phyloP scores from a whole-genome alignment of 64 coral and sea anemone genomes.

The Actinia tenebrosa region DNA sequence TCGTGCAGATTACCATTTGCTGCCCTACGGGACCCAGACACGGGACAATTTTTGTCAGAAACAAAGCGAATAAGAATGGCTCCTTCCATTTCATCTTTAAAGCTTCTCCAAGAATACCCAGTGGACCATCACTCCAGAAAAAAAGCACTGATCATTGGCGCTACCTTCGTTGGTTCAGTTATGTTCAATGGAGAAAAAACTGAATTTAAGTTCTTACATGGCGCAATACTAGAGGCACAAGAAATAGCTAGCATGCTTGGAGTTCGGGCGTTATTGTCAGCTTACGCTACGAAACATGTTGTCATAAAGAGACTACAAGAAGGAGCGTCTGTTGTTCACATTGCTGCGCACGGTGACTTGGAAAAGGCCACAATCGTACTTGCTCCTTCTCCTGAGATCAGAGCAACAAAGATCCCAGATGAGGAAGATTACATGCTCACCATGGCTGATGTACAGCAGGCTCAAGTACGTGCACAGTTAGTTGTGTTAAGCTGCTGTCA shows the following conservation, averaged over 20 bases:
- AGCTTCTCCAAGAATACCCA: background rate
- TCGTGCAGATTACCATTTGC: slow-evolving; percentile 1
- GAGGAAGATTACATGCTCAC: too few relatives aligned
- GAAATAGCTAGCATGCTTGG: background rate
- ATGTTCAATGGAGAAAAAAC: background rate
- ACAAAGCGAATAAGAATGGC: background rate
- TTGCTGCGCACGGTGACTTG: too few relatives aligned
- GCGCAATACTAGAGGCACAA: too few relatives aligned
- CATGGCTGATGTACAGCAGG: too few relatives aligned
- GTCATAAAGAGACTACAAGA: too few relatives aligned
- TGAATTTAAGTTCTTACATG: background rate
- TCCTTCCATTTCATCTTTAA: background rate
- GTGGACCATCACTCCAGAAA: background rate
- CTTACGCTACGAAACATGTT: too few relatives aligned
- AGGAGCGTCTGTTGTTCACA: too few relatives aligned
- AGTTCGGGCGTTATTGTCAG: too few relatives aligned
- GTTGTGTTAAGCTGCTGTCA: background rate
- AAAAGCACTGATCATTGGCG: background rate
- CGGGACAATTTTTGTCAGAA: background rate
- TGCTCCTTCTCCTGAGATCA: too few relatives aligned
- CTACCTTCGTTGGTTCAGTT: background rate
- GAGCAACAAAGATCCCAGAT: too few relatives aligned
- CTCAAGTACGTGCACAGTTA: too few relatives aligned
- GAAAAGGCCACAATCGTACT: too few relatives aligned
- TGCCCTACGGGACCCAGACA: background rate